Evolutionary conservation across 92 coral and sea anemone genomes (phyloP), one percentile per base, ranked within the genome.

Genomic region (Galaxea fascicularis): DNA sequence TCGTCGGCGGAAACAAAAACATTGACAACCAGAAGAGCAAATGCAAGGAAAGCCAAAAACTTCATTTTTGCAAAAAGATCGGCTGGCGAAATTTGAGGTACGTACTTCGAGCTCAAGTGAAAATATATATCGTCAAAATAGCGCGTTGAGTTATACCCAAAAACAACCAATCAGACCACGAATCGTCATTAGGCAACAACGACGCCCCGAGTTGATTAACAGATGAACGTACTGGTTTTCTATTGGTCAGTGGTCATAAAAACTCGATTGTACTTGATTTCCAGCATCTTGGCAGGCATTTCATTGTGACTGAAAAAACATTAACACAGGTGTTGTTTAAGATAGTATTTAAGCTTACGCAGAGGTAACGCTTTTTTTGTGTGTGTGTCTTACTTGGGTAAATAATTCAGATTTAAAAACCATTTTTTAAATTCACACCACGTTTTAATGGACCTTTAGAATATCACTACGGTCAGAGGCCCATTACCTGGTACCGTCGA

Each of bases 1-100:
- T 79, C 65, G 35, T 79, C 64, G 17, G 75, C 27, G 21, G 51
- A 35, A 65, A 71, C 84, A 17, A 66, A 65, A 65, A 66, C 75
- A 52, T 39, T 35, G 21, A 68, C 65, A 65, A 65, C 31, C 30
- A 79, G 51, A 22, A 79, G 63, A 15, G 47, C 17, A 41, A 79
- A 52, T 52, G 75, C 21, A 21, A 66, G 66, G 45, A 79, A 65
- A 65, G 49, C 7, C 20, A 79, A 25, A 24, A 21, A 47, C 65
- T 79, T 79, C 84, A 79, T 79, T 63, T 66, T 79, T 9, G 9
- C 20, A n/a, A 9, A 18, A 9, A 18, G 58, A 12, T n/a, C n/a
- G n/a, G n/a, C n/a, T n/a, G n/a, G 64, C 25, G 7, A 8, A 21
- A 25, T 17, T 24, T 58, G 20, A 25, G 64, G 22, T 18, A 4